Conservation (phyloP, 2,113 vertebrate genomes). For the Tapirus terrestris region DNA sequence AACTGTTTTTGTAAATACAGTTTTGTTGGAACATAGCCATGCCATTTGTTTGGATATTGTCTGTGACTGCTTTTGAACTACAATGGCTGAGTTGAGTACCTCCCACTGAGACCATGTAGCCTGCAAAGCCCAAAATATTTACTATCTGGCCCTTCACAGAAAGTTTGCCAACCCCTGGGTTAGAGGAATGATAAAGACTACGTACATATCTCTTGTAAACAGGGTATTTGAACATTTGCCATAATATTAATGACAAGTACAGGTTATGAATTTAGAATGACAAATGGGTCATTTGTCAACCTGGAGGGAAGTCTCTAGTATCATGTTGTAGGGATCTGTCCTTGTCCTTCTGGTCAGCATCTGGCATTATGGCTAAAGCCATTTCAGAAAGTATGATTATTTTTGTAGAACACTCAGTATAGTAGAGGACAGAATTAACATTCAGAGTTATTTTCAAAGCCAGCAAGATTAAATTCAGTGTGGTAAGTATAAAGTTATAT, state of each 20-base stretch:
- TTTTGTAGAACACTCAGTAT: constrained; percentile 56
- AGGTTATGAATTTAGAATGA: not conserved
- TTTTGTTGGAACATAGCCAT: constrained; percentile 16
- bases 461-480: constrained; percentile 57
- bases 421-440: constrained; percentile 48
- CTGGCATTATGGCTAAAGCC: constrained; percentile 27
- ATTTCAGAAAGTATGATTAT: constrained; percentile 49
- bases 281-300: constrained; percentile 31
- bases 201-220: not conserved
- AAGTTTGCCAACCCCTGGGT: not conserved
- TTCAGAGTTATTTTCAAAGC: constrained; percentile 52
- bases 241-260: not conserved
- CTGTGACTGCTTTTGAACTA: not conserved
- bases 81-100: not conserved
- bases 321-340: not conserved
- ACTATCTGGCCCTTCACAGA: not conserved
- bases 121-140: constrained; percentile 44
- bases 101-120: not conserved
- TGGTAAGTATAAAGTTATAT: constrained; percentile 44
- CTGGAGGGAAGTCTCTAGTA: constrained; percentile 9
- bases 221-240: constrained; percentile 7
- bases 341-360: constrained; percentile 48
- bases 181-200: constrained; percentile 13
- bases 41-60: constrained; percentile 8
- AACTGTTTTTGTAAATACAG: constrained; percentile 32